Conservation (phyloP, 1,140 invertebrate species). For the Augochlora pura region DNA sequence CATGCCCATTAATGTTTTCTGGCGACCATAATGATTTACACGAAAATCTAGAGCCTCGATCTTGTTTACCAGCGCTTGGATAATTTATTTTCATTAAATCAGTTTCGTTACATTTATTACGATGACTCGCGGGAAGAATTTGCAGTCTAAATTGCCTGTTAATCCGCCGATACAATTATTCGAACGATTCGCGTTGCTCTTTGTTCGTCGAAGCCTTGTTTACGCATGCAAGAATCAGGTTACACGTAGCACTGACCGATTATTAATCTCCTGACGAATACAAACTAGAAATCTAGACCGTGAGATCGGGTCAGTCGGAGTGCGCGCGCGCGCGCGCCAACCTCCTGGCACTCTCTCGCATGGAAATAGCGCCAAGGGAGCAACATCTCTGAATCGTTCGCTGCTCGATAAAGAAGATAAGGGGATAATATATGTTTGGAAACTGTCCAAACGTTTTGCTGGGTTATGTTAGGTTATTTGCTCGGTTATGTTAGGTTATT, state of each 20-base stretch:
- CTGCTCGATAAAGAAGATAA: not conserved
- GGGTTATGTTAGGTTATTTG: not conserved
- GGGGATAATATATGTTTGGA: not conserved
- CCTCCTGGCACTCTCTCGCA: slow-evolving; percentile 32
- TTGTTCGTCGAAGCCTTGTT: no score
- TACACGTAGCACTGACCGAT: slow-evolving; percentile 6
- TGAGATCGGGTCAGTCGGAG: slow-evolving; percentile 35
- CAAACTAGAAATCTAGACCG: slow-evolving; percentile 30
- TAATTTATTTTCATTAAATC: no score
- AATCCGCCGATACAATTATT: no score
- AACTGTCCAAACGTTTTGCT: not conserved
- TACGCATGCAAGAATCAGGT: not conserved
- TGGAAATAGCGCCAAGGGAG: slow-evolving; percentile 18
- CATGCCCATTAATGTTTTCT: no score
- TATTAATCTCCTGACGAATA: slow-evolving; percentile 38
- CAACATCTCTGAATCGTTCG: not conserved
- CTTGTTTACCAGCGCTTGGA: no score
- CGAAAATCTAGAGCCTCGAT: no score
- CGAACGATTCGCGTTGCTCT: no score
- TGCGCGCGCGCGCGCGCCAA: not conserved
- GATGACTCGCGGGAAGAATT: no score
- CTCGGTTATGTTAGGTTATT: not conserved
- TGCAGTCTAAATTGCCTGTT: no score
- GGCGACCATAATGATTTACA: no score
- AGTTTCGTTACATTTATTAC: no score